phyloP scores from a whole-genome alignment of 2,888 invertebrate species.

The Polydrusus tereticollis region DNA sequence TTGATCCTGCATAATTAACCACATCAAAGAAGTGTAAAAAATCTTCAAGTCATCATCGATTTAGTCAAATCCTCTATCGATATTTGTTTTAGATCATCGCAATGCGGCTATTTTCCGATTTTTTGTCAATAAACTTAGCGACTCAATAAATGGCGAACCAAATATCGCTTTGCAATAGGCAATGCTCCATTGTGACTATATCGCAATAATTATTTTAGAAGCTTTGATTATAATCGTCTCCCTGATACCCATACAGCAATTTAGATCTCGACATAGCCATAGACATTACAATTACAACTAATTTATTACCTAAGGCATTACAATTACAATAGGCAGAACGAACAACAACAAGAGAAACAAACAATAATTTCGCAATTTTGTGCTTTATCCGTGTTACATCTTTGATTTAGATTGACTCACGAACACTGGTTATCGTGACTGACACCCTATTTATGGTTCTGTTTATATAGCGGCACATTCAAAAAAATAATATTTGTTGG shows the following conservation, averaged over 20 bases:
- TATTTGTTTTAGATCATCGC: not conserved
- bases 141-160: slow-evolving; percentile 12
- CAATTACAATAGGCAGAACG: slow-evolving; percentile 37
- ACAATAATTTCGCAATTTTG: slow-evolving; percentile 48
- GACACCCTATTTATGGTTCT: slow-evolving; percentile 29
- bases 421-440: slow-evolving; percentile 40
- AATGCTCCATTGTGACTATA: slow-evolving; percentile 30
- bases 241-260: slow-evolving; percentile 43
- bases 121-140: too few relatives aligned
- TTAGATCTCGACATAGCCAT: slow-evolving; percentile 42
- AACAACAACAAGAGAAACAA: slow-evolving; percentile 39
- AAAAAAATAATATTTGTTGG: not conserved
- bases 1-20: too few relatives aligned
- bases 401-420: slow-evolving; percentile 34
- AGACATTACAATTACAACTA: slow-evolving; percentile 47
- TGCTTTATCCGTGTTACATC: slow-evolving; percentile 45
- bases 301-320: slow-evolving; percentile 48
- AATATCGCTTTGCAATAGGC: slow-evolving; percentile 25
- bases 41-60: too few relatives aligned
- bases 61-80: not conserved
- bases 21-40: too few relatives aligned
- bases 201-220: slow-evolving; percentile 41
- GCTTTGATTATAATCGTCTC: slow-evolving; percentile 42
- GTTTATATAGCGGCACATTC: slow-evolving; percentile 6
- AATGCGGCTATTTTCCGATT: not conserved